A percentile compares a stretch with the other conserved stretches of the same genome.
Conservation (phyloP, 2,113 vertebrate genomes). For the Mesitornis unicolor region DNA sequence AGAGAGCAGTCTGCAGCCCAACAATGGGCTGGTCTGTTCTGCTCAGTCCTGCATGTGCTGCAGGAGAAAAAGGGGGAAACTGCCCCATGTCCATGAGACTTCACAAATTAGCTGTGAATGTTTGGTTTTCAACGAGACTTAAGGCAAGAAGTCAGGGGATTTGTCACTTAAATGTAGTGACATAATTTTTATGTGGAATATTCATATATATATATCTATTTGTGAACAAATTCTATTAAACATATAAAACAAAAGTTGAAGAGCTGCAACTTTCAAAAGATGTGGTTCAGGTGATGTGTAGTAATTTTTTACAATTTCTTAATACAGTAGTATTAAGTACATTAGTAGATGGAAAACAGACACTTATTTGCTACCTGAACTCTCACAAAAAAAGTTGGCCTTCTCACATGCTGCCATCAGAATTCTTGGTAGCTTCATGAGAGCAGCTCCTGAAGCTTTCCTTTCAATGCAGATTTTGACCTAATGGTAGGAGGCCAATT, state of each 20-base stretch:
- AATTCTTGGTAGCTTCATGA: background rate
- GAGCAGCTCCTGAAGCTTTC: background rate
- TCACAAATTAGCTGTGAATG: background rate
- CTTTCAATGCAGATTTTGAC: background rate
- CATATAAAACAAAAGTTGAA: background rate
- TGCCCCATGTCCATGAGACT: background rate
- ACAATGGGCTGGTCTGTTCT: constrained; percentile 32
- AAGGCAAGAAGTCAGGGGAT: background rate
- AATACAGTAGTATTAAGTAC: background rate
- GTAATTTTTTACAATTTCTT: background rate
- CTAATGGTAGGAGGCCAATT: background rate
- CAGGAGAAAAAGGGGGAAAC: background rate
- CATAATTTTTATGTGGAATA: background rate
- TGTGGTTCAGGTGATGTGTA: background rate
- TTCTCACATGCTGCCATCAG: background rate
- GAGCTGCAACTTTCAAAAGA: background rate
- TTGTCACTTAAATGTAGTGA: background rate
- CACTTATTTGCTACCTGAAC: background rate
- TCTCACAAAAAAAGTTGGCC: background rate
- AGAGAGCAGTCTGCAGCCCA: background rate
- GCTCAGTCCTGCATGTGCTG: background rate
- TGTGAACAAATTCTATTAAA: background rate
- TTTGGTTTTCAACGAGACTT: background rate
- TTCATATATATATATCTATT: background rate
- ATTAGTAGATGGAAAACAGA: background rate